Conservation (phyloP, 2,797 vertebrate species). For the Okamejei kenojei region DNA sequence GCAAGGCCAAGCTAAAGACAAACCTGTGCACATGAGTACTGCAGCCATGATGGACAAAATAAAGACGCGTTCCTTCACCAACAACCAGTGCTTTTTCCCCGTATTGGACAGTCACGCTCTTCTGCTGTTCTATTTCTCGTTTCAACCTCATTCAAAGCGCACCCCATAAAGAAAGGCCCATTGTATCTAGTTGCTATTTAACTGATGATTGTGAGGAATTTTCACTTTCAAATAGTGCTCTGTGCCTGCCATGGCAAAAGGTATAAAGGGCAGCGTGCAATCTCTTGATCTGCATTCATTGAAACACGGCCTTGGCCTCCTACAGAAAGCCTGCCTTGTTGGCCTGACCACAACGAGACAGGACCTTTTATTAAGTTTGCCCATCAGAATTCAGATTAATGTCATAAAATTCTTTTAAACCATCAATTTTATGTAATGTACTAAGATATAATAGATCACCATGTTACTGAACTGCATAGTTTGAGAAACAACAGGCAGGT, state of each 20-base stretch:
- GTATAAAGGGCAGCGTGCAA: slow-evolving; percentile 13
- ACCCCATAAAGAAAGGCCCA: slow-evolving; percentile 27
- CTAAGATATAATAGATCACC: background rate
- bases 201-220: slow-evolving; percentile 6
- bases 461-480: background rate
- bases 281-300: slow-evolving; percentile 28
- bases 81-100: background rate
- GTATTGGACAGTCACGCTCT: background rate
- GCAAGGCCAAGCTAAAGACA: background rate
- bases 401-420: background rate
- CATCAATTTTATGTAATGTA: background rate
- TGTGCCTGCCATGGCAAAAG: slow-evolving; percentile 3
- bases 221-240: background rate
- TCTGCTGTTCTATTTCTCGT: background rate
- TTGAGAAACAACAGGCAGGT: background rate
- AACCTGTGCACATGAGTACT: background rate
- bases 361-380: background rate
- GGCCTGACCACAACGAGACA: background rate
- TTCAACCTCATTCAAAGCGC: background rate
- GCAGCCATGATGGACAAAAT: background rate
- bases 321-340: background rate
- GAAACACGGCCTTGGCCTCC: background rate
- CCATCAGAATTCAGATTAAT: background rate
- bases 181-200: background rate
- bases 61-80: background rate